Base-by-base conservation (phyloP, 2,888 invertebrate genomes). In the Latrodectus elegans region DNA sequence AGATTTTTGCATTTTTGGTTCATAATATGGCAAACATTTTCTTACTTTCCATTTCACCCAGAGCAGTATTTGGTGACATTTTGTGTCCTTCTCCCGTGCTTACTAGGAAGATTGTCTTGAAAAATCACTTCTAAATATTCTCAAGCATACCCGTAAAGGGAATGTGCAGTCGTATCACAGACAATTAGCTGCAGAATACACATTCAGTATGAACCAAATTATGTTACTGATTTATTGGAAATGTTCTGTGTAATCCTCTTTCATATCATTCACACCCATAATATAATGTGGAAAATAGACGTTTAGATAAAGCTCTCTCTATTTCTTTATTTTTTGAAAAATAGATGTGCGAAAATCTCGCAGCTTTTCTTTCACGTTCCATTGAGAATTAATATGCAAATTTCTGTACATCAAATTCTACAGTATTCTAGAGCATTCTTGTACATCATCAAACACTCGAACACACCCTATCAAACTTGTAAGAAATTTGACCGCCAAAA, bases 111-210 rank as follows among this genome's bases (percentile, higher is more conserved):
- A 64, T 53, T 64, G n/a, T 78, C 8, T 70, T 73, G 72, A 26
- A 64, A 64, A 70, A 52, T 65, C 73, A 38, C 60, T 87, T 72
- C 81, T 73, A 86, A 84, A 78, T 78, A 81, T 80, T 87, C 81
- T 80, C 76, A 76, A 75, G 72, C 86, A 67, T 87, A 77, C 86
- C 86, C 86, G 68, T 77, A 12, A 67, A 65, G 81, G 86, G 81
- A 87, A 87, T 87, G 86, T 87, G 86, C 86, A 87, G 67, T 87
- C 86, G 77, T 87, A 87, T 87, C 86, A 87, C 86, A 87, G 86
- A 87, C 86, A 68, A 77, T 81, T 87, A 87, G 86, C 86, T 87
- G 76, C 86, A 87, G 81, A 82, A 81, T 87, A 87, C 73, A 68
- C 85, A 85, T 81, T 72, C 82, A 14, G 68, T 55, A 70, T 55